Percentiles rank a stretch among this genome's conserved stretches.
Evolutionary conservation across 1,140 invertebrate species (phyloP).

Genomic region (Odontomachus brunneus): DNA sequence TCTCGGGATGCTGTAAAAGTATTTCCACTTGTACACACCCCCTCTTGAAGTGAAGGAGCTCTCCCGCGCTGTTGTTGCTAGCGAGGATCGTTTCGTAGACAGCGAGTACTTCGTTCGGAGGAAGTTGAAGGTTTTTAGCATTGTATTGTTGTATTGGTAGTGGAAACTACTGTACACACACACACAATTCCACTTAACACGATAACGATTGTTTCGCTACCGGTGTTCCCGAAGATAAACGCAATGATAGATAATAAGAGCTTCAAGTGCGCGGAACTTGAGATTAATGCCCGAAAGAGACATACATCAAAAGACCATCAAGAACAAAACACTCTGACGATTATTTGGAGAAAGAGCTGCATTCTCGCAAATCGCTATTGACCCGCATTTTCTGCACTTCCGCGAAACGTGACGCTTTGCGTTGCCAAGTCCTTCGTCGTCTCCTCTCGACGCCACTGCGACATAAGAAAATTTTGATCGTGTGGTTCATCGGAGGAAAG

Average conservation of each 20-base stretch:
- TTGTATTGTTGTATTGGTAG: too few species aligned
- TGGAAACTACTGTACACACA: too few species aligned
- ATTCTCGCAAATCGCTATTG: slow-evolving; percentile 16
- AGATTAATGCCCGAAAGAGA: neutral
- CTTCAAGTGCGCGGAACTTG: neutral
- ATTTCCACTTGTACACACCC: slow-evolving; percentile 11
- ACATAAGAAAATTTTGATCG: slow-evolving; percentile 37
- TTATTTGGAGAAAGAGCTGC: slow-evolving; percentile 12
- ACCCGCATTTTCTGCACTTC: slow-evolving; percentile 22
- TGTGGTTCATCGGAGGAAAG: neutral
- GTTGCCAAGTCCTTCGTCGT: slow-evolving; percentile 4
- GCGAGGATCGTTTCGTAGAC: neutral
- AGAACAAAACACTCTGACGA: neutral
- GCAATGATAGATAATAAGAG: neutral
- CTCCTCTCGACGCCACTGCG: neutral
- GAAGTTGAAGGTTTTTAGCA: neutral
- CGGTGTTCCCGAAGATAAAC: neutral
- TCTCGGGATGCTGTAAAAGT: slow-evolving; percentile 24
- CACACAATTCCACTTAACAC: too few species aligned
- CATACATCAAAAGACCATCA: neutral
- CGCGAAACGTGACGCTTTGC: slow-evolving; percentile 9
- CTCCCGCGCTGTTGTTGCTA: neutral
- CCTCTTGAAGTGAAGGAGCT: neutral
- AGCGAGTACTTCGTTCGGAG: neutral
- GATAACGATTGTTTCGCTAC: neutral